Percentiles rank a stretch among this genome's conserved stretches.
Evolutionary conservation across 1,140 invertebrate species (phyloP).

Genomic region (Acyrthosiphon pisum): DNA sequence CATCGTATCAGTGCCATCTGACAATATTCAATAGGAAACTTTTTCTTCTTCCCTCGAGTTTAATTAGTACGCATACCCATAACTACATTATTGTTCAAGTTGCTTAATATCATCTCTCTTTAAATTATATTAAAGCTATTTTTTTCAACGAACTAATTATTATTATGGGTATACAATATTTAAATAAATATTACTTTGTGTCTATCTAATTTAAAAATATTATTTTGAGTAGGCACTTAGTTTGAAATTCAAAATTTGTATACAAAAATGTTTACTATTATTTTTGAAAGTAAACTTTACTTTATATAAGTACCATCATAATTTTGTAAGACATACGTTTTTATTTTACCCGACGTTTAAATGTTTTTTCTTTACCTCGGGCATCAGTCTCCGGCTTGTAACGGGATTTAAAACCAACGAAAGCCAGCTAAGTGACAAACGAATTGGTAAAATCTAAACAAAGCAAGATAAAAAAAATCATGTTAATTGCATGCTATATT

Average conservation of each 20-base stretch:
- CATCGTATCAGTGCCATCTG: background rate
- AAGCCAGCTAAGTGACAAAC: conserved; percentile 19
- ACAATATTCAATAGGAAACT: background rate
- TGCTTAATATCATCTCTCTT: background rate
- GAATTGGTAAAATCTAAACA: conserved; percentile 38
- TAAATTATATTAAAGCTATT: background rate
- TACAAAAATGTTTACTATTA: background rate
- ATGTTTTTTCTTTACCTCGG: conserved; percentile 32
- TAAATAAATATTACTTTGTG: background rate
- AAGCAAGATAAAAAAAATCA: background rate
- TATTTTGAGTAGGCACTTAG: background rate
- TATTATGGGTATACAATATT: no score
- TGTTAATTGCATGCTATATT: background rate
- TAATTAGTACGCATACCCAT: background rate
- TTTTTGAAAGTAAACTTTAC: background rate
- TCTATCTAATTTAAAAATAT: background rate
- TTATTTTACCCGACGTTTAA: background rate
- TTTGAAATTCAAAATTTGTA: background rate
- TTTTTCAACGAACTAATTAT: background rate
- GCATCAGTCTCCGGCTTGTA: conserved; percentile 26
- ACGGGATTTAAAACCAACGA: conserved; percentile 26
- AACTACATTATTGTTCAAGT: background rate
- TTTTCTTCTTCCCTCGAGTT: background rate
- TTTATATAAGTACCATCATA: background rate
- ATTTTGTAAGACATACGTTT: background rate